Conservation (phyloP, 2,113 vertebrate genomes). For the Genyomyrus donnyi region DNA sequence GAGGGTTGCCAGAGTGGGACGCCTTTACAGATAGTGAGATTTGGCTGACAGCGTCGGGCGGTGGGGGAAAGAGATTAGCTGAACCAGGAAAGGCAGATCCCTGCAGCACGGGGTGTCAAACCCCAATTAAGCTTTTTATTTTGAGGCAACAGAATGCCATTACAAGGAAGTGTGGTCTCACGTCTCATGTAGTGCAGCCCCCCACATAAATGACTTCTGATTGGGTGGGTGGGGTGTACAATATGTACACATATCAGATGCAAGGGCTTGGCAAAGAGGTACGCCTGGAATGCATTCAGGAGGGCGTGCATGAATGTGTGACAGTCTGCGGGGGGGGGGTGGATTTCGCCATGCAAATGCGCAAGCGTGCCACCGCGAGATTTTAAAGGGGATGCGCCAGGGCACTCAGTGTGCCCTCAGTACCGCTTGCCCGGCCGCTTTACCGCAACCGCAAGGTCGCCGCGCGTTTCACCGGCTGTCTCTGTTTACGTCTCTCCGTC, state of each 20-base stretch:
- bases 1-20: conserved; percentile 39
- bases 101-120: neutral
- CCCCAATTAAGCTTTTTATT: neutral
- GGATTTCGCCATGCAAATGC: neutral
- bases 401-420: neutral
- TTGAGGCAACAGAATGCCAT: neutral
- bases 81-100: neutral
- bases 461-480: neutral
- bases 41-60: neutral
- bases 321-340: neutral
- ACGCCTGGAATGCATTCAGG: neutral
- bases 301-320: neutral
- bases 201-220: neutral
- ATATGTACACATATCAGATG: neutral
- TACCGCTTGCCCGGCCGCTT: neutral
- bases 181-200: neutral
- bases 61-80: neutral
- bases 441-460: neutral
- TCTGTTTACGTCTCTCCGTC: neutral
- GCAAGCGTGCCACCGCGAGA: neutral
- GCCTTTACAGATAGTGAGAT: conserved; percentile 4
- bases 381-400: neutral
- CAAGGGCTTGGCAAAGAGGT: neutral
- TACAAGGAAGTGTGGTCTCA: neutral
- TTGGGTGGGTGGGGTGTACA: neutral